Percentiles rank a stretch among this genome's conserved stretches.
Conservation (phyloP, 1,140 invertebrate species). For the Gonioctena quinquepunctata region DNA sequence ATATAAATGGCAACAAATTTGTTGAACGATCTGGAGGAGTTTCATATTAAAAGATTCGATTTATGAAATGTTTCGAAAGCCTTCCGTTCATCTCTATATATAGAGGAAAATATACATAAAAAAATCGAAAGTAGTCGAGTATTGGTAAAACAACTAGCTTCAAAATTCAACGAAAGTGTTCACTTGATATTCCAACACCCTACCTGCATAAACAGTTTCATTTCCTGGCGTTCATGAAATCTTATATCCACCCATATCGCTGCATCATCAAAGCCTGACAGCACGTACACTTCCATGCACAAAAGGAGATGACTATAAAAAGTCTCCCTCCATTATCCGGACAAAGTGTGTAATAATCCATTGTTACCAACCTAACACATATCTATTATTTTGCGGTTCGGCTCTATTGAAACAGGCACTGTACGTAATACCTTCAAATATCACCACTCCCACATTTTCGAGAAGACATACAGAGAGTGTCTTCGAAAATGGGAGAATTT, state of each 20-base stretch:
- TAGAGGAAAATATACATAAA: too few species aligned
- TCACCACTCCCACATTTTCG: background rate
- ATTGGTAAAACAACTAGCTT: too few species aligned
- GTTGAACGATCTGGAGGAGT: too few species aligned
- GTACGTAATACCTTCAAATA: background rate
- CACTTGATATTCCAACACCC: too few species aligned
- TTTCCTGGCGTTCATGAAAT: background rate
- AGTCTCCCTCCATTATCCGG: background rate
- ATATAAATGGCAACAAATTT: too few species aligned
- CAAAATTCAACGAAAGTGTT: too few species aligned
- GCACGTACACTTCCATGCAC: background rate
- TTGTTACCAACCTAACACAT: conserved; percentile 3
- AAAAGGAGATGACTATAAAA: background rate
- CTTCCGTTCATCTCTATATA: too few species aligned
- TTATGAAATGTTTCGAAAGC: too few species aligned
- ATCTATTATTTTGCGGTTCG: background rate
- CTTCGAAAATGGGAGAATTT: too few species aligned
- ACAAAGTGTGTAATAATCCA: background rate
- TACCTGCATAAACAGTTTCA: too few species aligned
- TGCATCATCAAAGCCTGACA: background rate
- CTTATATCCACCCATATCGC: background rate
- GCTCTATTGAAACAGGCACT: background rate
- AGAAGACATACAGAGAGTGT: background rate
- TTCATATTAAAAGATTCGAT: too few species aligned
- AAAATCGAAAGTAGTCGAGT: too few species aligned